A percentile compares a stretch with the other conserved stretches of the same genome.
phyloP scores from a whole-genome alignment of 92 coral and sea anemone genomes.

The Galaxea fascicularis region DNA sequence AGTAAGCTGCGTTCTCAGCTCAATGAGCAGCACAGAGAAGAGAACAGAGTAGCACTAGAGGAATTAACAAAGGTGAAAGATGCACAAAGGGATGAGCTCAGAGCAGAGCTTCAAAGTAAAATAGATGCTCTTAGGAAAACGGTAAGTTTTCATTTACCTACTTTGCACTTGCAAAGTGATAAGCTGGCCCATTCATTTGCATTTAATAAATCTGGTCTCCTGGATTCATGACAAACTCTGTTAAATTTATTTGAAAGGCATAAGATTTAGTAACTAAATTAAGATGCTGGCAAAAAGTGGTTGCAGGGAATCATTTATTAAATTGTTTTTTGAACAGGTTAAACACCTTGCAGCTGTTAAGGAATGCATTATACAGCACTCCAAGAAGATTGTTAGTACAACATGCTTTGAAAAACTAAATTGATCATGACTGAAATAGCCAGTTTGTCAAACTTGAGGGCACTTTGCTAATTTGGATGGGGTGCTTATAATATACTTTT shows the following conservation, averaged over 20 bases:
- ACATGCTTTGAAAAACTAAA: not conserved
- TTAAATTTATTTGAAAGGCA: no score
- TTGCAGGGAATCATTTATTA: no score
- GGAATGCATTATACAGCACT: constrained; percentile 54
- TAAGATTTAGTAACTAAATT: no score
- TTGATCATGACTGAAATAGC: not conserved
- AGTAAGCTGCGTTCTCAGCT: constrained; percentile 78
- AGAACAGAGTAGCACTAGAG: constrained; percentile 74
- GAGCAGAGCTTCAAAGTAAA: constrained; percentile 77
- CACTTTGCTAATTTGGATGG: no score
- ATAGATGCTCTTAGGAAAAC: constrained; percentile 79
- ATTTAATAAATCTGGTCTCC: no score
- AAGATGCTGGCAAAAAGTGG: no score
- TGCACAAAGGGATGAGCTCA: constrained; percentile 78
- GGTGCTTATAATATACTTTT: no score
- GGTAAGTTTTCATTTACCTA: constrained; percentile 62
- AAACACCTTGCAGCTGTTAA: constrained; percentile 42
- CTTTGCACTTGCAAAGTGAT: no score
- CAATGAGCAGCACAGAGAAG: constrained; percentile 82
- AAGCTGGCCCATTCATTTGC: no score
- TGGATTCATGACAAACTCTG: no score
- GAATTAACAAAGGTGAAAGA: constrained; percentile 76
- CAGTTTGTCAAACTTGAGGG: no score
- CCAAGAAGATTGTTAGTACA: constrained; percentile 69
- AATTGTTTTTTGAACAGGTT: constrained; percentile 33